Evolutionary conservation across 2,797 vertebrate species (phyloP), one percentile per base, ranked within the genome.

Genomic region (Ctenosaura bakeri): DNA sequence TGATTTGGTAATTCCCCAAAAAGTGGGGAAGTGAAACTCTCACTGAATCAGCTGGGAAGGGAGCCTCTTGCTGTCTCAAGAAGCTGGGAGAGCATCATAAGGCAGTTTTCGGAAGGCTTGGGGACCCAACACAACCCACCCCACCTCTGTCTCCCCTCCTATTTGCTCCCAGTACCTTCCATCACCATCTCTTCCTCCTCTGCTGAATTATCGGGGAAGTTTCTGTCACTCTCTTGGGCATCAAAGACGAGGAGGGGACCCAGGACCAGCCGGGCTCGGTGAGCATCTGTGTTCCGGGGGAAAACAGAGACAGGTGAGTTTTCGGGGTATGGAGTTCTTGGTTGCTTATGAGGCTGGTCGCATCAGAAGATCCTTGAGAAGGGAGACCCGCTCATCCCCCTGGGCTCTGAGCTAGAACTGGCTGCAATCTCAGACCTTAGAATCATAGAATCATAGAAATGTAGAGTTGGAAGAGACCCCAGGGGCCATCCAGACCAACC

Each of bases 211-310:
- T 29, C 24, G 0, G 29, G 81, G 7, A 22, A 9, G 24, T 6
- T 26, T 2, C 4, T 1, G 0, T 5, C 0, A 0, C 35, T 42
- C 0, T 0, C 4, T 0, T 14, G 78, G 14, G 64, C 12, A 0
- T 85, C 89, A 56, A 92, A 92, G 32, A 91, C 20, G 9, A 92
- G 54, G 73, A 96, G 66, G 0, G 95, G 95, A 54, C 95, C 94
- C 0, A 95, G 73, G 22, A 85, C 89, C 85, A 94, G 85, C 0
- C 91, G 82, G 0, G 88, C 92, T 76, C 90, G 89, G 0, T 4
- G 38, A 26, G 12, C 0, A 1, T 9, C 52, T 14, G 73, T 2
- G 56, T 90, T 90, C 22, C 20, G 5, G 9, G 88, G 66, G 24
- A 66, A 56, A 78, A 22, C 20, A 24, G 0, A 0, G 5, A 16